Evolutionary conservation across 2,113 vertebrate species (phyloP), one percentile per base, ranked within the genome.

Genomic region (Pleuronectes platessa): DNA sequence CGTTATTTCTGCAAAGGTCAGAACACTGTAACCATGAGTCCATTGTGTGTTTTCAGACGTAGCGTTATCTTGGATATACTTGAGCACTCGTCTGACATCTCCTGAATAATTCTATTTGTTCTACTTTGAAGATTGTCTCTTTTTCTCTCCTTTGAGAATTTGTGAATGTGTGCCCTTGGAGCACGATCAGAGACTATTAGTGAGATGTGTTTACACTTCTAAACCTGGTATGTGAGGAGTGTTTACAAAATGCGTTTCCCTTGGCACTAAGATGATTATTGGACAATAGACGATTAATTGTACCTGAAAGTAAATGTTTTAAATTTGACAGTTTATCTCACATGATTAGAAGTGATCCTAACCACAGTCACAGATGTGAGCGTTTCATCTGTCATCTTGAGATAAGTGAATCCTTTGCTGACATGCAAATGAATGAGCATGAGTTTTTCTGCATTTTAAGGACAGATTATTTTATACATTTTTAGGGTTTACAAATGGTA

Each of bases 21-120:
- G 47, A 78, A 65, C 20, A 63, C 49, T 59, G n/a, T 20, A n/a
- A 74, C 65, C 58, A 27, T 11, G 35, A 81, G 59, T 75, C 58
- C 69, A 63, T 71, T 80, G 74, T 80, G 74, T 76, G 64, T 76
- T 81, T 76, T 85, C 23, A 67, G 68, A 77, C 27, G 37, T 60
- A 54, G 62, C 3, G n/a, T 76, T 82, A 76, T 84, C 66, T 72
- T 66, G 14, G 60, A 61, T 64, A n/a, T 56, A 13, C 62, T 80
- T 66, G 35, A 71, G 67, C 73, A 72, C 63, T 73, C 42, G 17
- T 66, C 76, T 85, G 61, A 45, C 60, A 67, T 83, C 84, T 84
- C 51, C 66, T 86, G 68, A 89, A 88, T 86, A 85, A 87, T 90
- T 89, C 78, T 71, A 47, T 89, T 89, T 87, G 81, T 89, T 87